Conservation (phyloP, 2,113 vertebrate species). For the Pachypanchax playfairii region DNA sequence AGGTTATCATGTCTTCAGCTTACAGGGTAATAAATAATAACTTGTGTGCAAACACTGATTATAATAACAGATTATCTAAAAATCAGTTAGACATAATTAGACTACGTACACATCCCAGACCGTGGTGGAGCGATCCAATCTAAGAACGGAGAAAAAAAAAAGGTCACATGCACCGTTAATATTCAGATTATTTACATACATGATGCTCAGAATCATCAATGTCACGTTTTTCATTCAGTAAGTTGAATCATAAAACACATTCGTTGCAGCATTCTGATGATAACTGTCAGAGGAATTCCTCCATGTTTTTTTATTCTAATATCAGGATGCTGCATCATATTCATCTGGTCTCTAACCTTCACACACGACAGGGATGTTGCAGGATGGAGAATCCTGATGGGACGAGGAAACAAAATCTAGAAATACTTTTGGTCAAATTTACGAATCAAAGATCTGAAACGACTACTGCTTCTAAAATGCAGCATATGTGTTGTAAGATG, state of each 20-base stretch:
- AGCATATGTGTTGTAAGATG: background rate
- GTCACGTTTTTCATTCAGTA: too few relatives aligned
- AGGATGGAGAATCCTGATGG: too few relatives aligned
- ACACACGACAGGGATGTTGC: slow-evolving; percentile 16
- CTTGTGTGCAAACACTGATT: background rate
- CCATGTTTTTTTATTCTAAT: slow-evolving; percentile 9
- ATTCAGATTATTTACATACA: background rate
- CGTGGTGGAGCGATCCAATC: slow-evolving; percentile 97
- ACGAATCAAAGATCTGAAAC: too few relatives aligned
- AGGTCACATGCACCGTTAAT: slow-evolving; percentile 3
- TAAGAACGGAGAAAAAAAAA: slow-evolving; percentile 63
- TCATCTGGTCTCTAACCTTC: slow-evolving; percentile 50
- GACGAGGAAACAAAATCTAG: slow-evolving; percentile 20
- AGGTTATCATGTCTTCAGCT: slow-evolving; percentile 37
- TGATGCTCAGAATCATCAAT: background rate
- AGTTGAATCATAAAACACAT: background rate
- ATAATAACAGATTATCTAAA: background rate
- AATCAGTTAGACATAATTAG: slow-evolving; percentile 42
- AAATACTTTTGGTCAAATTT: slow-evolving; percentile 1
- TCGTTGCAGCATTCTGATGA: background rate
- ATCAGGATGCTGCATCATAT: slow-evolving; percentile 15
- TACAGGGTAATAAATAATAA: slow-evolving; percentile 39
- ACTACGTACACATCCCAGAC: slow-evolving; percentile 96
- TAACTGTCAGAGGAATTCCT: slow-evolving; percentile 20
- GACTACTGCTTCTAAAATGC: too few relatives aligned